Evolutionary conservation across 2,113 vertebrate genomes (phyloP).

Genomic region (Lepus timidus): DNA sequence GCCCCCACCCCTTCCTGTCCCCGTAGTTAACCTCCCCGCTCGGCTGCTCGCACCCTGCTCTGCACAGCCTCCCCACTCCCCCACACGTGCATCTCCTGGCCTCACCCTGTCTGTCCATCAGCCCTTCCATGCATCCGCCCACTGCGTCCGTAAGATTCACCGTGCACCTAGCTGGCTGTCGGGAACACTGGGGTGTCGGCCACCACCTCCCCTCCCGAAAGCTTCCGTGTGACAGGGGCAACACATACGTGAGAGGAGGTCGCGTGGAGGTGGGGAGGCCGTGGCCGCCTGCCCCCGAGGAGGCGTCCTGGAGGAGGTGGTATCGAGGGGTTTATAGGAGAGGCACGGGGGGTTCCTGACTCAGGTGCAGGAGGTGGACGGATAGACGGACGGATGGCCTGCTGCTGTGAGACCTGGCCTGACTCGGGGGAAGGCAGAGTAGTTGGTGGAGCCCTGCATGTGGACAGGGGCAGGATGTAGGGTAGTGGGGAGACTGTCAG

Average conservation of each 20-base stretch:
- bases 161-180: not conserved
- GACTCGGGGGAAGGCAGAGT: not conserved
- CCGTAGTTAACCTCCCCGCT: not conserved
- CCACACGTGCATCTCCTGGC: not conserved
- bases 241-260: not conserved
- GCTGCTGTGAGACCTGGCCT: not conserved
- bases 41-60: not conserved
- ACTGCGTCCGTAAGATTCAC: not conserved
- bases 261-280: not conserved
- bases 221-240: not conserved
- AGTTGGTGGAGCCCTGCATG: not conserved
- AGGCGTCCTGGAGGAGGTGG: not conserved
- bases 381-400: no score
- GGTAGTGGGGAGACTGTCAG: not conserved
- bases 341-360: fast-evolving
- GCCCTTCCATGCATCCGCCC: not conserved
- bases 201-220: not conserved
- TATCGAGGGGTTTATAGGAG: not conserved
- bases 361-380: not conserved
- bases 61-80: not conserved
- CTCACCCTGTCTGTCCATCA: not conserved
- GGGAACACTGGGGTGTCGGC: not conserved
- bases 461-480: not conserved
- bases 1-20: not conserved
- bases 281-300: not conserved